phyloP scores from a whole-genome alignment of 2,888 invertebrate species.

The Ligdia adustata region DNA sequence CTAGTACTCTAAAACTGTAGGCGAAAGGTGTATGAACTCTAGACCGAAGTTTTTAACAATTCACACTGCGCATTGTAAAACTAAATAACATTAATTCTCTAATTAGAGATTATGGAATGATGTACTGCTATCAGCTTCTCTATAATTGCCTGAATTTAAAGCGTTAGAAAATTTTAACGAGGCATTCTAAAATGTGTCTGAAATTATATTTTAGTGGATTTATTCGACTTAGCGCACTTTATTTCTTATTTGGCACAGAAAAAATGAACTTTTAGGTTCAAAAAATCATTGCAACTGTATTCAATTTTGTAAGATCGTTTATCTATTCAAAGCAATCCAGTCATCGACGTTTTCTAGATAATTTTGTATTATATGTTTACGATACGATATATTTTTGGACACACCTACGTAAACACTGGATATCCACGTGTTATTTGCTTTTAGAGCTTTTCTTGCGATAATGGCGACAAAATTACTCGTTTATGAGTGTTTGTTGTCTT shows the following conservation, averaged over 20 bases:
- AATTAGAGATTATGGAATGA: conserved; percentile 18
- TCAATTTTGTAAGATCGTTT: no score
- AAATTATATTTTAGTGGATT: no score
- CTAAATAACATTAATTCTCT: conserved; percentile 33
- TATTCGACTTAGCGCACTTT: no score
- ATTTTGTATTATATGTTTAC: conserved; percentile 15
- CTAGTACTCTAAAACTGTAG: conserved; percentile 53
- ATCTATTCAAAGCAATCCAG: conserved; percentile 3
- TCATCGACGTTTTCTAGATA: conserved; percentile 3
- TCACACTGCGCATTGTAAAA: conserved; percentile 24
- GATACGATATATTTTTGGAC: conserved; percentile 26
- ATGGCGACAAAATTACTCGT: conserved; percentile 12
- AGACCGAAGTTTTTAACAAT: conserved; percentile 27
- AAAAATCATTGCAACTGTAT: no score
- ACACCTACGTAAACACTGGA: conserved; percentile 47
- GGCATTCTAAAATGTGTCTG: conserved; percentile 9
- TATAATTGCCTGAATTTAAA: conserved; percentile 22
- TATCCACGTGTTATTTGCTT: conserved; percentile 39
- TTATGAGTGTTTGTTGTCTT: conserved; percentile 4
- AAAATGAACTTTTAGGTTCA: no score
- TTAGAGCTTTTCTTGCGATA: conserved; percentile 27
- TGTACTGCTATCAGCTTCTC: conserved; percentile 15
- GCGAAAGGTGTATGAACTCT: conserved; percentile 59
- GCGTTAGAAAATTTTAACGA: conserved; percentile 23
- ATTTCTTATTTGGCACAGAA: no score